Evolutionary conservation across 2,797 vertebrate species (phyloP), one percentile per base, ranked within the genome.

Genomic region (Eulemur coronatus): DNA sequence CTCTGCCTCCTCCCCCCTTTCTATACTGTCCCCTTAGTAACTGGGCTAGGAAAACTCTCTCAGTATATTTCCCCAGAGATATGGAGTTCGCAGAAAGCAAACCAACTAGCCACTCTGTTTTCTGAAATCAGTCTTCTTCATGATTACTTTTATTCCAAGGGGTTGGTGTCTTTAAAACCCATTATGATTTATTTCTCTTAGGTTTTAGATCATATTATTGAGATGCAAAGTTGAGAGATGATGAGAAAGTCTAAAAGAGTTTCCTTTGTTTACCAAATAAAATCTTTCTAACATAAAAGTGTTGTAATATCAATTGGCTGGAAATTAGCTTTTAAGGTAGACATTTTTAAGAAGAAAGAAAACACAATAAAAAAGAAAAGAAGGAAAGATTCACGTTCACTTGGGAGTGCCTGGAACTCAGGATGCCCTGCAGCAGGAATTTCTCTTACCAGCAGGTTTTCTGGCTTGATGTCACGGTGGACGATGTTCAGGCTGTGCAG

Each of bases 391-490:
- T 43, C 6, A 1, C 18, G 41, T 80, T 87, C 50, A 13, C 24
- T 63, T 13, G 1, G 22, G 30, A 59, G 46, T 12, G 18, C 26
- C 50, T 43, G 13, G 69, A 48, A 57, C 38, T 43, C 78, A 61
- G 38, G 80, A 17, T 13, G 18, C 24, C 46, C 43, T 4, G 61
- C 10, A 13, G 50, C 30, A 10, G 0, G 78, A 65, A 61, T 12
- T 94, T 67, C 15, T 98, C 99, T 99, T 98, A 99, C 99, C 99
- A 99, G 98, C 89, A 99, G 99, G 97, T 99, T 99, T 98, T 99
- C 99, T 0, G 99, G 99, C 97, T 99, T 99, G 98, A 99, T 99
- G 99, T 99, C 99, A 52, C 99, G 99, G 98, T 99, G 99, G 84
- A 99, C 99, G 17, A 99, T 99, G 97, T 99, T 99, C 97, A 99